These are phyloP conservation scores for Coregonus suidteri DNA, from an alignment of 2,797 vertebrate genomes.

Conservation along the genomic window DNA sequence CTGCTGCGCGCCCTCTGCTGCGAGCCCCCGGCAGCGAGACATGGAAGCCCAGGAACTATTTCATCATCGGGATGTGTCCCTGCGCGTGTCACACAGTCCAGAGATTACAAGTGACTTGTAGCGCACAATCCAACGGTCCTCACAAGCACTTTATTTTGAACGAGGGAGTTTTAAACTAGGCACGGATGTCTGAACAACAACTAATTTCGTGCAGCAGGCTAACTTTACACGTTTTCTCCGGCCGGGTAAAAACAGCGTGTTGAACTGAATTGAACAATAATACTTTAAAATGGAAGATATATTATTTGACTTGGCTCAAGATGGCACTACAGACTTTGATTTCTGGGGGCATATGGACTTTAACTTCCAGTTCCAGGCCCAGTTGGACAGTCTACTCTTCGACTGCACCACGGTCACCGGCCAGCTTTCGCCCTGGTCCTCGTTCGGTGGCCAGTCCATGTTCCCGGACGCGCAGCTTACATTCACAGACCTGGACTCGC, in stretches of 20 bases:
- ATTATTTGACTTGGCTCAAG: slow-evolving; percentile 68
- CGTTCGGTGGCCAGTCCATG: slow-evolving; percentile 54
- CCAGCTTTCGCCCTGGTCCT: slow-evolving; percentile 66
- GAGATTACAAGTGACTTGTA: slow-evolving; percentile 33
- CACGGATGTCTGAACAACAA: background rate
- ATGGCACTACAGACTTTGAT: slow-evolving; percentile 61
- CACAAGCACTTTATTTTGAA: background rate
- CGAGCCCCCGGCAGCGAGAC: slow-evolving; percentile 55
- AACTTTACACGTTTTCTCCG: background rate
- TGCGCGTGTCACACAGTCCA: slow-evolving; percentile 40
- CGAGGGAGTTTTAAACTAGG: background rate
- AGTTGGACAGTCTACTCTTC: slow-evolving; percentile 67
- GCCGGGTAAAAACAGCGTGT: background rate
- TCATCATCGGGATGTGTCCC: slow-evolving; percentile 60
- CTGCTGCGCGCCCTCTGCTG: too few species aligned
- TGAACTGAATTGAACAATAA: background rate
- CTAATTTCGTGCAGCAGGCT: background rate
- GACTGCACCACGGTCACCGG: slow-evolving; percentile 63
- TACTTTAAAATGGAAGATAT: slow-evolving; percentile 71
- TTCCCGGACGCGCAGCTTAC: slow-evolving; percentile 70
- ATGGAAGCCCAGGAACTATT: slow-evolving; percentile 63
- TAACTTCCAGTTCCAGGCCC: slow-evolving; percentile 61
- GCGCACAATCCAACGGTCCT: background rate
- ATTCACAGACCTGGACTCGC: slow-evolving; percentile 63
- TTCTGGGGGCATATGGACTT: slow-evolving; percentile 76